These are phyloP conservation scores for Todiramphus chloris DNA, from an alignment of 2,113 vertebrate species.

Conservation along the genomic window DNA sequence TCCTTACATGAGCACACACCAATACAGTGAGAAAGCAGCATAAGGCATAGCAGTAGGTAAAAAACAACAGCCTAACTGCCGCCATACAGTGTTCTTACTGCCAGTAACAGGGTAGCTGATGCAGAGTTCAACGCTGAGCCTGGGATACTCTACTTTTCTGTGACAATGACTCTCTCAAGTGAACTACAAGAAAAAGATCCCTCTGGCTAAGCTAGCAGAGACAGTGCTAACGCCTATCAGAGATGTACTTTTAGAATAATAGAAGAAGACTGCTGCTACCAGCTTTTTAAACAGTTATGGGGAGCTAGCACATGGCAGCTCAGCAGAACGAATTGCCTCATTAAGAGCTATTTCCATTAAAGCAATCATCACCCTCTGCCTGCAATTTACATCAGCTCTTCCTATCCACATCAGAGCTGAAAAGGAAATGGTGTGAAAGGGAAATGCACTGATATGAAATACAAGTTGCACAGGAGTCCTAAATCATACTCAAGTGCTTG, in stretches of 20 bases:
- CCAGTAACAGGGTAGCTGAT: not conserved
- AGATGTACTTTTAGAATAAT: slow-evolving; percentile 1
- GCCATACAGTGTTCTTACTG: not conserved
- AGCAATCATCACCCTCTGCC: slow-evolving; percentile 37
- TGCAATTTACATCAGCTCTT: slow-evolving; percentile 52
- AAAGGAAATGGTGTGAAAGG: slow-evolving; percentile 41
- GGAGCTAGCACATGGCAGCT: not conserved
- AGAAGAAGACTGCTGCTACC: not conserved
- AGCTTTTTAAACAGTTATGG: slow-evolving; percentile 28
- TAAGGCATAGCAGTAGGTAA: not conserved
- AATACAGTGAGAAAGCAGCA: not conserved
- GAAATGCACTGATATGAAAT: not conserved
- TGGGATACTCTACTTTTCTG: not conserved
- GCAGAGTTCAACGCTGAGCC: not conserved
- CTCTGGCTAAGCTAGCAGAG: not conserved
- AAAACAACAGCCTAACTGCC: not conserved
- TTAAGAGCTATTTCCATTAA: slow-evolving; percentile 58
- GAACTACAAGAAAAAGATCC: not conserved
- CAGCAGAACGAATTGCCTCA: slow-evolving; percentile 30
- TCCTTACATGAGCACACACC: not conserved
- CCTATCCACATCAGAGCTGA: slow-evolving; percentile 9
- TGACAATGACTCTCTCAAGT: not conserved
- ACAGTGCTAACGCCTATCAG: not conserved
- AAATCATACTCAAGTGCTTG: not conserved
- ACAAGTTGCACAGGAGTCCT: not conserved